phyloP scores from a whole-genome alignment of 53 echinoderm and acorn worm species.

The Arbacia lixula region DNA sequence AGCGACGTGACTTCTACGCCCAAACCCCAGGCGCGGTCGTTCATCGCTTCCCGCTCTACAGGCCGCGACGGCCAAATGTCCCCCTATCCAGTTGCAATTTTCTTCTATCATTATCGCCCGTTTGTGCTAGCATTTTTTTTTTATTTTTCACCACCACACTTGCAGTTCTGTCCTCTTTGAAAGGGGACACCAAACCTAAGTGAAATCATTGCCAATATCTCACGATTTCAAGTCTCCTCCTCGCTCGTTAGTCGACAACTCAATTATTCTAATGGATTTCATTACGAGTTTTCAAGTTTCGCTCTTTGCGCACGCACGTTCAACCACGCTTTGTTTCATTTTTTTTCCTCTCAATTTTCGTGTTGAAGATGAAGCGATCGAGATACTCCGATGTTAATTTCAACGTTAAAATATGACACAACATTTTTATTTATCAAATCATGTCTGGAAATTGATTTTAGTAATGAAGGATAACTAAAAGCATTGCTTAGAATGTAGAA shows the following conservation, averaged over 20 bases:
- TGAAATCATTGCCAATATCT: background rate
- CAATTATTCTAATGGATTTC: conserved; percentile 41
- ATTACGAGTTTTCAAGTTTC: background rate
- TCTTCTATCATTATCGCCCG: background rate
- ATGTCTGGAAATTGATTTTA: too few species aligned
- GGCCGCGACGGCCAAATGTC: background rate
- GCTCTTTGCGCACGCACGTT: conserved; percentile 6
- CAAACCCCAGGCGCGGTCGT: background rate
- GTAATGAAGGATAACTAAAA: too few species aligned
- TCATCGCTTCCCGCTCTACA: background rate
- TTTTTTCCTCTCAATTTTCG: too few species aligned
- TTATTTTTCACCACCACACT: conserved; percentile 2
- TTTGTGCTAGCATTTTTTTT: background rate
- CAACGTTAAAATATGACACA: too few species aligned
- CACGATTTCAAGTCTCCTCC: conserved; percentile 14
- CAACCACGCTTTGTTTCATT: too few species aligned
- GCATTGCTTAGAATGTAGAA: too few species aligned
- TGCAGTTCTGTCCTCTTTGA: conserved; percentile 10
- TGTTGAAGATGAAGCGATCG: too few species aligned
- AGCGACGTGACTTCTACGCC: conserved; percentile 44
- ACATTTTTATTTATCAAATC: too few species aligned
- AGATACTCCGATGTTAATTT: too few species aligned
- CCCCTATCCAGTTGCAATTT: background rate
- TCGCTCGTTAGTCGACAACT: conserved; percentile 9
- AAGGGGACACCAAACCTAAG: conserved; percentile 1